Evolutionary conservation across 2,113 vertebrate genomes (phyloP), one percentile per base, ranked within the genome.

Genomic region (Oriolus oriolus): DNA sequence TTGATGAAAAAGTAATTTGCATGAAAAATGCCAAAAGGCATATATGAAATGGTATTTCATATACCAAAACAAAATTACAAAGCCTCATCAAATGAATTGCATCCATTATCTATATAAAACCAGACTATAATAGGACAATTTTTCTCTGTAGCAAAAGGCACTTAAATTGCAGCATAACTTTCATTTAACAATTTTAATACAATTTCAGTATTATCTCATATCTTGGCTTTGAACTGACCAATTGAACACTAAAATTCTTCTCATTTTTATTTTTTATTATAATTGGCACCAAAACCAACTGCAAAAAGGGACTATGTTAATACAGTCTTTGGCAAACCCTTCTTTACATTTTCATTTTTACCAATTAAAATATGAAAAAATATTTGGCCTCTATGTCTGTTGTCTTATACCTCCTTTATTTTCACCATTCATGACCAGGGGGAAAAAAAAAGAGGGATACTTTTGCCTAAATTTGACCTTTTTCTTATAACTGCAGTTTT

Each of bases 1-100:
- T 31, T 92, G 80, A 92, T 91, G 84, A 93, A 93, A 95, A 80
- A 60, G 47, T 68, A 93, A 95, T 97, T 93, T 94, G 92, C 89
- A 95, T 95, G 68, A 86, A 92, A 94, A 95, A 90, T 90, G 85
- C 84, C 94, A 84, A 83, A 93, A 91, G 82, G 87, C 76, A 86
- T 65, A 91, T 27, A 92, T 63, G 65, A 92, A 93, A 77, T 84
- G 69, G 57, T 79, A 95, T 89, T 95, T 95, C 49, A 93, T 73
- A 88, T 4, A 86, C 45, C 68, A 91, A 84, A 95, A 94, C 70
- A 94, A 93, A 96, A 96, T 93, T 81, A 88, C 12, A 22, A 95
- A 84, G 70, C 63, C 52, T 84, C 44, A 35, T 33, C 45, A 80
- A 95, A 96, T 89, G 11, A 93, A 78, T 94, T 96, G 90, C 50